Evolutionary conservation across 2,113 vertebrate genomes (phyloP).

Genomic region (Ginglymostoma cirratum): DNA sequence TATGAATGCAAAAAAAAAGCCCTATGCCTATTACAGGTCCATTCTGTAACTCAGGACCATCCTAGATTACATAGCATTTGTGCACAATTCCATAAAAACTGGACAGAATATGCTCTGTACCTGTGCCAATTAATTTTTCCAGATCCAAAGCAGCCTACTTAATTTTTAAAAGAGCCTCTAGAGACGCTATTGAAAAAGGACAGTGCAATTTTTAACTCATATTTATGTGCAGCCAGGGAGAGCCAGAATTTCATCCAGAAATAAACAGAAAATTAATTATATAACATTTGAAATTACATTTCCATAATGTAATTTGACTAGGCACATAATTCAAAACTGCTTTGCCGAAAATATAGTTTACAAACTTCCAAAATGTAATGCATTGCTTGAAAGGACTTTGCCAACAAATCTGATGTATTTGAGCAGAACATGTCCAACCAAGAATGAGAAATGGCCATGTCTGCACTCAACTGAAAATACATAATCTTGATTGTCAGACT

Average conservation of each 20-base stretch:
- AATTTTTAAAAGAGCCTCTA: neutral
- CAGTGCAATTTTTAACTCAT: neutral
- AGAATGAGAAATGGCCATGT: neutral
- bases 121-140: neutral
- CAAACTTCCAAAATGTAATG: neutral
- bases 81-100: neutral
- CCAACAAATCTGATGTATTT: neutral
- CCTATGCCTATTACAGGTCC: neutral
- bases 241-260: neutral
- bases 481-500: neutral
- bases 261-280: conserved; percentile 7
- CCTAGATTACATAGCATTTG: neutral
- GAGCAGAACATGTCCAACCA: neutral
- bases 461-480: neutral
- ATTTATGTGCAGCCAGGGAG: neutral
- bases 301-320: neutral
- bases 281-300: neutral
- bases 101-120: neutral
- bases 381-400: no score
- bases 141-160: neutral
- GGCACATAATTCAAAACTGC: conserved; percentile 29
- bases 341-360: neutral
- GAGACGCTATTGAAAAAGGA: neutral
- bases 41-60: neutral
- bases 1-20: neutral